phyloP scores from a whole-genome alignment of 2,888 invertebrate genomes.

The Eupsilia transversa region DNA sequence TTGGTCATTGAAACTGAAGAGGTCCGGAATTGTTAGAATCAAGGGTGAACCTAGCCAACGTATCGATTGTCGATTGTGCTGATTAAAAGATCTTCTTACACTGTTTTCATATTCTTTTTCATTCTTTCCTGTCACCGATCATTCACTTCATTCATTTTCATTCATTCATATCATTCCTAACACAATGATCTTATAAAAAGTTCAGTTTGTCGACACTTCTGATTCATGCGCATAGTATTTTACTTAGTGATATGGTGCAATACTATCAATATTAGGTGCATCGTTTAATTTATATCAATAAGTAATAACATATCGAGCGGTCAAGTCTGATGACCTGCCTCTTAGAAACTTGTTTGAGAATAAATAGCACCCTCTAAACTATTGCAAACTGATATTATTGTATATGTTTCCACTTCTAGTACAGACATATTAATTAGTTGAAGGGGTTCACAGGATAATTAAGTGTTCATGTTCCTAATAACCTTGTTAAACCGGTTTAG shows the following conservation, averaged over 20 bases:
- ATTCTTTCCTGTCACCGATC: too few relatives aligned
- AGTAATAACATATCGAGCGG: constrained; percentile 59
- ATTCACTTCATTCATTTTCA: too few relatives aligned
- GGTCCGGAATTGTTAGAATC: background rate
- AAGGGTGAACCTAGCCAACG: background rate
- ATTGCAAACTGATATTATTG: constrained; percentile 25
- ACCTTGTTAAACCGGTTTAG: background rate
- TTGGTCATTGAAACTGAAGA: background rate
- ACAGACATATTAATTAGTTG: background rate
- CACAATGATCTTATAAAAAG: background rate
- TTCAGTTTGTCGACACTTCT: constrained; percentile 43
- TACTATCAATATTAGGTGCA: constrained; percentile 59
- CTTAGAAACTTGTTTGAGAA: constrained; percentile 44
- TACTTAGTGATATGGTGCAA: constrained; percentile 48
- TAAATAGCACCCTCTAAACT: constrained; percentile 47
- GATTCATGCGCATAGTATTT: constrained; percentile 9
- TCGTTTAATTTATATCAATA: constrained; percentile 65
- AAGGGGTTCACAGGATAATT: background rate
- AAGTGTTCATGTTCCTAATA: background rate
- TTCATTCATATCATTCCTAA: background rate
- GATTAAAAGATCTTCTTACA: background rate
- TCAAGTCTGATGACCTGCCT: constrained; percentile 64
- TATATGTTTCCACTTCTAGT: background rate
- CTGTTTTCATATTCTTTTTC: background rate
- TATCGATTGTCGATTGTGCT: background rate